Evolutionary conservation across 53 echinoderm and acorn worm genomes (phyloP).

Genomic region (Paracentrotus lividus): DNA sequence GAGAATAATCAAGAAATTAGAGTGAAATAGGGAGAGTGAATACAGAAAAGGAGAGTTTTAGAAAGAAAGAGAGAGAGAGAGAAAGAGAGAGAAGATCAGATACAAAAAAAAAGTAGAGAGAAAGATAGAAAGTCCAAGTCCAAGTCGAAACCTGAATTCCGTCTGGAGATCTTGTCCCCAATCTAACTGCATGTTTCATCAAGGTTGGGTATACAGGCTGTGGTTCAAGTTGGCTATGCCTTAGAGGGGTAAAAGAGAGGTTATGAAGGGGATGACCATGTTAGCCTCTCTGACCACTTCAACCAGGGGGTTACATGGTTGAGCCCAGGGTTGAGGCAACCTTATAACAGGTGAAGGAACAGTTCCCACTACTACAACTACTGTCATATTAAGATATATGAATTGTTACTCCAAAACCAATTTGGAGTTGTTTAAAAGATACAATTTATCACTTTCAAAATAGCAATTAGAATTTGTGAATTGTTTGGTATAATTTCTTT

Average conservation of each 20-base stretch:
- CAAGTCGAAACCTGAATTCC: not conserved
- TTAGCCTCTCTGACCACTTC: slow-evolving; percentile 61
- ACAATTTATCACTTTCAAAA: too few species aligned
- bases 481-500: too few species aligned
- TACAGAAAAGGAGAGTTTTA: not conserved
- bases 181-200: slow-evolving; percentile 26
- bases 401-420: not conserved
- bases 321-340: not conserved
- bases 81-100: not conserved
- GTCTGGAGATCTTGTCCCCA: not conserved
- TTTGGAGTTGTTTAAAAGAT: not conserved
- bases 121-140: not conserved
- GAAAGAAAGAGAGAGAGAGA: not conserved
- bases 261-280: slow-evolving; percentile 16
- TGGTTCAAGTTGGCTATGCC: slow-evolving; percentile 23
- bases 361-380: not conserved
- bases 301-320: slow-evolving; percentile 7
- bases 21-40: too few species aligned
- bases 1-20: not conserved
- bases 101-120: too few species aligned
- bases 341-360: not conserved
- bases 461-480: too few species aligned
- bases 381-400: not conserved
- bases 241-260: slow-evolving; percentile 56
- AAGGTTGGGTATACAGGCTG: not conserved